These are phyloP conservation scores for Oreonectes daqikongensis DNA, from an alignment of 2,797 vertebrate species.

Conservation along the genomic window DNA sequence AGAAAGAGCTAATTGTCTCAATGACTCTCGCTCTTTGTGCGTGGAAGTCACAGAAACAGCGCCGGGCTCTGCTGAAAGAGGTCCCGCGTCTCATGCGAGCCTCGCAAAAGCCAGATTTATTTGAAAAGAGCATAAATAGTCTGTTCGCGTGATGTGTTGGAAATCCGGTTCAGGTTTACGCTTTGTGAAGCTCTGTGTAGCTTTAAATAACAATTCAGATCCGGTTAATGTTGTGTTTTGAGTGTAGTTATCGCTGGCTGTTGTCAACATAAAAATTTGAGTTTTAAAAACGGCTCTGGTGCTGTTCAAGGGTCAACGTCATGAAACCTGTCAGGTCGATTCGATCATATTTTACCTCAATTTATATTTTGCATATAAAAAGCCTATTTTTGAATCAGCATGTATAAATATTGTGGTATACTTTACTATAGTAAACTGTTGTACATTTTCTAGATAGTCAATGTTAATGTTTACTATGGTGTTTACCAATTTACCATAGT, in stretches of 20 bases:
- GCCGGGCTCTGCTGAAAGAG: constrained; percentile 9
- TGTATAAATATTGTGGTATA: too few species aligned
- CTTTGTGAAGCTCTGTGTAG: background rate
- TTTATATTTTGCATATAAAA: background rate
- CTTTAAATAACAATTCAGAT: constrained; percentile 9
- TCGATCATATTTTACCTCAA: background rate
- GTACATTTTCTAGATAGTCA: too few species aligned
- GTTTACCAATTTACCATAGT: too few species aligned
- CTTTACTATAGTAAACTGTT: too few species aligned
- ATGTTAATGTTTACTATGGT: too few species aligned
- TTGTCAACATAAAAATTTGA: background rate
- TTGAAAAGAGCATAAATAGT: constrained; percentile 39
- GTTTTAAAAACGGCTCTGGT: background rate
- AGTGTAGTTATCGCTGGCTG: background rate
- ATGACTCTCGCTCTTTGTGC: constrained; percentile 2
- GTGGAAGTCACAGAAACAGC: constrained; percentile 26
- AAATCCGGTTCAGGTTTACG: constrained; percentile 12
- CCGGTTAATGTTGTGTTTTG: constrained; percentile 14
- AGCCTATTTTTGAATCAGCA: too few species aligned
- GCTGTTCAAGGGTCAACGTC: background rate
- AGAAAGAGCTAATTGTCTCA: constrained; percentile 29
- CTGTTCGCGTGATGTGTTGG: constrained; percentile 15
- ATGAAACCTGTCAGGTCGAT: background rate
- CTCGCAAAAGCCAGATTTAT: constrained; percentile 40
- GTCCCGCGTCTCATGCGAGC: constrained; percentile 16